Conservation (phyloP, 2,888 invertebrate genomes). For the Drosophila testacea region DNA sequence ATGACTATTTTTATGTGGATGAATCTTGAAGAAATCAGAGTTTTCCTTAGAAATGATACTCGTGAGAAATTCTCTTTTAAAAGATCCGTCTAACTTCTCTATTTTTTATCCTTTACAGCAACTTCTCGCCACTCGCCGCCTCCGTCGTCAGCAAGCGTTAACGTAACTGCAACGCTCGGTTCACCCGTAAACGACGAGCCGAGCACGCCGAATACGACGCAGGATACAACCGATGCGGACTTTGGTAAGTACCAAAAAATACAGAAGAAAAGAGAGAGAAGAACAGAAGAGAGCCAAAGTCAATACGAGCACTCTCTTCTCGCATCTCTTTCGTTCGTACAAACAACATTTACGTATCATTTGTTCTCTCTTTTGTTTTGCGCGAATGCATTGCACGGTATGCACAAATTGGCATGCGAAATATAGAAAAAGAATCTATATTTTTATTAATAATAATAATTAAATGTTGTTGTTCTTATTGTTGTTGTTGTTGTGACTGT, state of each 20-base stretch:
- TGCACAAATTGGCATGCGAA: constrained; percentile 53
- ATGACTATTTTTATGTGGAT: too few relatives aligned
- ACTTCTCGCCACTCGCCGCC: constrained; percentile 74
- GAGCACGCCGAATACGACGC: constrained; percentile 71
- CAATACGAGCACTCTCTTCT: constrained; percentile 19
- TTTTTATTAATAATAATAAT: constrained; percentile 19
- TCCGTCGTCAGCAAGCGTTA: constrained; percentile 28
- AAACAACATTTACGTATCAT: constrained; percentile 33
- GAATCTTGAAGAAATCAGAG: too few relatives aligned
- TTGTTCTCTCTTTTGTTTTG: constrained; percentile 53
- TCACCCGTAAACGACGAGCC: constrained; percentile 61
- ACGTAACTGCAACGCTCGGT: constrained; percentile 51
- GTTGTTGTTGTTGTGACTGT: constrained; percentile 38
- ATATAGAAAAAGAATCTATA: constrained; percentile 9
- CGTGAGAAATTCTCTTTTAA: not conserved
- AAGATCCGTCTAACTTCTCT: not conserved
- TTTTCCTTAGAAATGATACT: not conserved
- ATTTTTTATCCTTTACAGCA: constrained; percentile 44
- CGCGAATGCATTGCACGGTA: constrained; percentile 55
- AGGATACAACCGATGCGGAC: constrained; percentile 67
- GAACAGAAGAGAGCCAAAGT: constrained; percentile 3
- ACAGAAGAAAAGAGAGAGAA: not conserved
- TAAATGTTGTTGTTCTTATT: constrained; percentile 76
- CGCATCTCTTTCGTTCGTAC: constrained; percentile 30
- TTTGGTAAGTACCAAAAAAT: constrained; percentile 78